Conservation (phyloP, 2,113 vertebrate genomes). For the Catharus fuscescens region DNA sequence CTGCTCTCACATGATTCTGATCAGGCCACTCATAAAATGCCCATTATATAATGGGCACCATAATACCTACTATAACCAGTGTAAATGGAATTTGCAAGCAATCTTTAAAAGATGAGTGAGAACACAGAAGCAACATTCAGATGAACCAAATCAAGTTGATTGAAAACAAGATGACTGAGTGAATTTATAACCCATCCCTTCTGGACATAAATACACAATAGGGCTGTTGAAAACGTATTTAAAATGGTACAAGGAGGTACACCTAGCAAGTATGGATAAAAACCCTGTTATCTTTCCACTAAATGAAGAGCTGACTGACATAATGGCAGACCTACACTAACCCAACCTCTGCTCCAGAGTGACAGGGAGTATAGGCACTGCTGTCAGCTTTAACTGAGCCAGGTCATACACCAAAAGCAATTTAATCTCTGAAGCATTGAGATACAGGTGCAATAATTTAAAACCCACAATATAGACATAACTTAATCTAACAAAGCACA, state of each 20-base stretch:
- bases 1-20: background rate
- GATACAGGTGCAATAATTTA: background rate
- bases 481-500: background rate
- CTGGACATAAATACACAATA: background rate
- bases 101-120: background rate
- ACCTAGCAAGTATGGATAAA: background rate
- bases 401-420: background rate
- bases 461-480: background rate
- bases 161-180: background rate
- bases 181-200: background rate
- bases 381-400: background rate
- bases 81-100: background rate
- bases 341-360: background rate
- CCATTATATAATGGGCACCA: background rate
- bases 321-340: background rate
- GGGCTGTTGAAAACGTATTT: background rate
- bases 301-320: background rate
- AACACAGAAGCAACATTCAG: background rate
- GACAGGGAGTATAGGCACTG: background rate
- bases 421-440: background rate
- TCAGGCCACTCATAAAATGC: background rate
- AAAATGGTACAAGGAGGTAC: background rate
- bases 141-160: background rate
- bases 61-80: background rate
- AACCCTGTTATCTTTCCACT: background rate